Evolutionary conservation across 1,140 invertebrate species (phyloP).

Genomic region (Drosophila paulistorum): DNA sequence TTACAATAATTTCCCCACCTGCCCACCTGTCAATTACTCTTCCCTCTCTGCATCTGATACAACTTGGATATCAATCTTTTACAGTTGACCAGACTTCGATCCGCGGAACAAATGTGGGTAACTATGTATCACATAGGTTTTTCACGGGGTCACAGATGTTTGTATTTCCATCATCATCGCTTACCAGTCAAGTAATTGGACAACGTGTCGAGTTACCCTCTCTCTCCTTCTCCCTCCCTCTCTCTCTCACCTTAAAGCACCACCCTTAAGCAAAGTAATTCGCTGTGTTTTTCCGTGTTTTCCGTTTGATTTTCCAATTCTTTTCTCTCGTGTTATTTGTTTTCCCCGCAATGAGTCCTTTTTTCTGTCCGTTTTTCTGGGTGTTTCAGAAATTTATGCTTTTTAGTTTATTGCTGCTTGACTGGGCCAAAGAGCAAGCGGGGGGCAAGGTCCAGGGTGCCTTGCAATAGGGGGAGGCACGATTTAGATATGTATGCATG

Average conservation of each 20-base stretch:
- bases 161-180: slow-evolving; percentile 65
- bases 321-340: slow-evolving; percentile 26
- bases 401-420: slow-evolving; percentile 70
- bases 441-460: neutral
- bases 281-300: slow-evolving; percentile 66
- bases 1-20: too few relatives aligned
- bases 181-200: slow-evolving; percentile 61
- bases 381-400: slow-evolving; percentile 75
- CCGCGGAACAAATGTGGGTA: slow-evolving; percentile 50
- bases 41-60: neutral
- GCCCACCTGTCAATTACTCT: too few relatives aligned
- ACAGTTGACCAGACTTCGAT: slow-evolving; percentile 34
- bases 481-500: neutral
- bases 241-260: neutral
- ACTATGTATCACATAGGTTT: slow-evolving; percentile 30
- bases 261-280: slow-evolving; percentile 44
- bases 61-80: slow-evolving; percentile 59
- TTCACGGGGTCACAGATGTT: slow-evolving; percentile 75
- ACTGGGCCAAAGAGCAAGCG: neutral
- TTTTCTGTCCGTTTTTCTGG: slow-evolving; percentile 59
- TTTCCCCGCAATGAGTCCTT: neutral
- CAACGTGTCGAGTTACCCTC: slow-evolving; percentile 46
- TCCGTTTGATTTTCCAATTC: slow-evolving; percentile 67
- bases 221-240: neutral
- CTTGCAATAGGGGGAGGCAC: neutral